Evolutionary conservation across 2,797 vertebrate species (phyloP).

Genomic region (Phrynocephalus vlangalii): DNA sequence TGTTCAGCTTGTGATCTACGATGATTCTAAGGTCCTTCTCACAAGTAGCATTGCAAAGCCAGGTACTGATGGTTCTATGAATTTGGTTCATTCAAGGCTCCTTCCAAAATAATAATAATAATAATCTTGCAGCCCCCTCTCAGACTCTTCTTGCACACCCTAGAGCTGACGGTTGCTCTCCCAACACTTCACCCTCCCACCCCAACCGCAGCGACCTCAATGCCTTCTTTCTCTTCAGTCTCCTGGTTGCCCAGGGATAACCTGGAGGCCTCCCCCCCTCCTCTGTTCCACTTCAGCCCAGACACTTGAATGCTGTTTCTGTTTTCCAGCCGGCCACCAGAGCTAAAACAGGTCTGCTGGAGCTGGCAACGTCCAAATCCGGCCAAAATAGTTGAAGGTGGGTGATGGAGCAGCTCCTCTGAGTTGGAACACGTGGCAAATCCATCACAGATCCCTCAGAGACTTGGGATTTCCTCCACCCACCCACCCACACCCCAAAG

Average conservation of each 20-base stretch:
- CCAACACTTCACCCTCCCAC: background rate
- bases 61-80: background rate
- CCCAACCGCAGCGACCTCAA: background rate
- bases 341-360: background rate
- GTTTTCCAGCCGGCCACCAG: background rate
- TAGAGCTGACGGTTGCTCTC: too few relatives aligned
- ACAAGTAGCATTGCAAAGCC: too few relatives aligned
- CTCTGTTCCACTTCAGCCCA: background rate
- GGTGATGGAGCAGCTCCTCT: background rate
- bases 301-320: background rate
- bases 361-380: background rate
- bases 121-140: too few relatives aligned
- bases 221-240: background rate
- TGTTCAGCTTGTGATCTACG: too few relatives aligned
- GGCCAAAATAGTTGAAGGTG: background rate
- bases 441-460: too few relatives aligned
- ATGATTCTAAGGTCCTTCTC: too few relatives aligned
- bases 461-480: too few relatives aligned
- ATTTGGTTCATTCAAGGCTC: background rate
- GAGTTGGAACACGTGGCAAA: background rate
- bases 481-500: conserved; percentile 26
- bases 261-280: too few relatives aligned
- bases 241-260: background rate
- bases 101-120: background rate
- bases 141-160: fast-evolving